Percentiles rank a stretch among this genome's conserved stretches.
These are phyloP conservation scores for Pyrgus malvae DNA, from an alignment of 2,888 invertebrate genomes.

Conservation along the genomic window DNA sequence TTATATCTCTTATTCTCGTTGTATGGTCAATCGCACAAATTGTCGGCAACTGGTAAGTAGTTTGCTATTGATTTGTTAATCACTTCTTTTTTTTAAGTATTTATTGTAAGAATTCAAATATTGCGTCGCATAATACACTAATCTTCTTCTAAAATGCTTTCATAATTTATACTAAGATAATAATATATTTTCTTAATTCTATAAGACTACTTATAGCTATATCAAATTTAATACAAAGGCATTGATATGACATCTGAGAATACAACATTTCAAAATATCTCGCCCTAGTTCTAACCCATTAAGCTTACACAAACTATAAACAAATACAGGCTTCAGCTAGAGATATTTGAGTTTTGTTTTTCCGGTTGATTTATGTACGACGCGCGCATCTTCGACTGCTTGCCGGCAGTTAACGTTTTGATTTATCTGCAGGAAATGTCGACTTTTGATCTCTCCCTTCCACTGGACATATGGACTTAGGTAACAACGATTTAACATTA, in stretches of 20 bases:
- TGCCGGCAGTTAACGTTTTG: slow-evolving; percentile 37
- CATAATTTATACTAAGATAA: too few relatives aligned
- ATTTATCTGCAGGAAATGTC: slow-evolving; percentile 47
- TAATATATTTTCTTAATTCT: too few relatives aligned
- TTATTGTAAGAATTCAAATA: too few relatives aligned
- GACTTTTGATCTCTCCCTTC: slow-evolving; percentile 46
- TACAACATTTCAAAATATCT: neutral
- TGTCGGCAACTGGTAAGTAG: too few relatives aligned
- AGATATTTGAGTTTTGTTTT: slow-evolving; percentile 24
- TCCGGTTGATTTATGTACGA: slow-evolving; percentile 31
- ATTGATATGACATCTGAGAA: neutral
- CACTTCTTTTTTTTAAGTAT: too few relatives aligned
- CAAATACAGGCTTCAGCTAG: slow-evolving; percentile 8
- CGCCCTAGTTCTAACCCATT: slow-evolving; percentile 12
- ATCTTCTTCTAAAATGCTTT: too few relatives aligned
- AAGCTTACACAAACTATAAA: slow-evolving; percentile 15
- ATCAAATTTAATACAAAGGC: neutral
- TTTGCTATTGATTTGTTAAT: too few relatives aligned
- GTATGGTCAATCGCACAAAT: too few relatives aligned
- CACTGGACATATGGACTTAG: slow-evolving; percentile 21
- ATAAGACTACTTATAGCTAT: too few relatives aligned
- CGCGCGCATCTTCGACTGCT: slow-evolving; percentile 28
- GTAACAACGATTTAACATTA: slow-evolving; percentile 29
- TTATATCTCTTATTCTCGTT: too few relatives aligned
- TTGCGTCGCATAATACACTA: too few relatives aligned